Conservation (phyloP, 2,113 vertebrate species). For the Upupa epops region DNA sequence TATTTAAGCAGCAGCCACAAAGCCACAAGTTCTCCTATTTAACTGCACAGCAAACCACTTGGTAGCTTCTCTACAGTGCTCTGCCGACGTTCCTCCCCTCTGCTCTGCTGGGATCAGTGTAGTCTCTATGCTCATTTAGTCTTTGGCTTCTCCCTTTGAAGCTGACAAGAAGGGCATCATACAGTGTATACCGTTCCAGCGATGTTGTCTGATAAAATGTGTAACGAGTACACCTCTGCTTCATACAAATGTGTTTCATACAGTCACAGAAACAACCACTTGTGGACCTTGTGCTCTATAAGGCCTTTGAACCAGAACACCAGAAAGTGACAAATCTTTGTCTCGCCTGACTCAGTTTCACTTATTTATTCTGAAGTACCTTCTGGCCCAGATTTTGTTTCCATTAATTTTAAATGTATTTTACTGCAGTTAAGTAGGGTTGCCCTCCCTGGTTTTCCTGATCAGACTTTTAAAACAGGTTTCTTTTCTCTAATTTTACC, state of each 20-base stretch:
- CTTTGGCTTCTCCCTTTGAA: conserved; percentile 48
- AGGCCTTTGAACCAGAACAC: not conserved
- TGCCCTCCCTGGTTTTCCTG: not conserved
- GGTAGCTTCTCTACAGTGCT: not conserved
- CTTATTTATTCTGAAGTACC: not conserved
- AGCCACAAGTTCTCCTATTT: not conserved
- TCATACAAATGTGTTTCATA: not conserved
- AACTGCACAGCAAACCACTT: not conserved
- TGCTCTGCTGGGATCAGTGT: conserved; percentile 7
- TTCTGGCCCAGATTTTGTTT: not conserved
- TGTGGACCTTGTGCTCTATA: not conserved
- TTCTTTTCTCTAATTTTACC: not conserved
- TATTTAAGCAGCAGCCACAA: not conserved
- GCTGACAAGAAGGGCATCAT: conserved; percentile 17
- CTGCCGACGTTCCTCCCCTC: conserved; percentile 39
- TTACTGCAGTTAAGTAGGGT: not conserved
- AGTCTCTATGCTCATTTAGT: conserved; percentile 44
- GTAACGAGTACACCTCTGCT: not conserved
- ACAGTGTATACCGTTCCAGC: not conserved
- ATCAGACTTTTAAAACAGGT: not conserved
- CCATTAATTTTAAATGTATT: not conserved
- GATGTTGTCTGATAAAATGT: conserved; percentile 25
- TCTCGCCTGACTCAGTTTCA: not conserved
- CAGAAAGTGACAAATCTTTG: not conserved
- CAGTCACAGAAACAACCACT: conserved; percentile 6